Evolutionary conservation across 2,113 vertebrate genomes (phyloP).

Genomic region (Furnarius figulus): DNA sequence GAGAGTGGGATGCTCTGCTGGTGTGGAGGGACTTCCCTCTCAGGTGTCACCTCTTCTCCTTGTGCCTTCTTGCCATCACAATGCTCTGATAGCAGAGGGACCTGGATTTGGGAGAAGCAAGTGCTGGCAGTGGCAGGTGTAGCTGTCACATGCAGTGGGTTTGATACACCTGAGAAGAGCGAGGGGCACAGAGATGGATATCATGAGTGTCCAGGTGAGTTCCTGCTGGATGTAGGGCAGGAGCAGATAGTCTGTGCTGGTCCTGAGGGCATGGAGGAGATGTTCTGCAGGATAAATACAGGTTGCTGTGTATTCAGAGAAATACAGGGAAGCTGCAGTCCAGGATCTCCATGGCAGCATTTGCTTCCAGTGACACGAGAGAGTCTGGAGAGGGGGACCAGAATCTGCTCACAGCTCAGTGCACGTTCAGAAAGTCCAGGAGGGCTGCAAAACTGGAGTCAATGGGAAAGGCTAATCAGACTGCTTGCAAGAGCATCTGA

Average conservation of each 20-base stretch:
- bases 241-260: neutral
- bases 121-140: neutral
- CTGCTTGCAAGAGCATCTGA: neutral
- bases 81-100: neutral
- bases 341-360: neutral
- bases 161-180: neutral
- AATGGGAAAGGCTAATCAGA: neutral
- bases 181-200: neutral
- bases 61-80: neutral
- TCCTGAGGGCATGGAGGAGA: neutral
- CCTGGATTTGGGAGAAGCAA: neutral
- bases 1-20: neutral
- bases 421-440: neutral
- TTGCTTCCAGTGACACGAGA: neutral
- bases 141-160: neutral
- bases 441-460: neutral
- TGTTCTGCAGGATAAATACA: neutral
- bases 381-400: neutral
- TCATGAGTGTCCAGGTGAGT: neutral
- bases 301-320: neutral
- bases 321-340: neutral
- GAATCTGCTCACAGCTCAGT: neutral
- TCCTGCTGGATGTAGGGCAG: neutral
- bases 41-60: neutral
- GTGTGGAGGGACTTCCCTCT: neutral